Base-by-base conservation (phyloP, 1,140 invertebrate genomes). In the Brachionus rotundiformis region DNA sequence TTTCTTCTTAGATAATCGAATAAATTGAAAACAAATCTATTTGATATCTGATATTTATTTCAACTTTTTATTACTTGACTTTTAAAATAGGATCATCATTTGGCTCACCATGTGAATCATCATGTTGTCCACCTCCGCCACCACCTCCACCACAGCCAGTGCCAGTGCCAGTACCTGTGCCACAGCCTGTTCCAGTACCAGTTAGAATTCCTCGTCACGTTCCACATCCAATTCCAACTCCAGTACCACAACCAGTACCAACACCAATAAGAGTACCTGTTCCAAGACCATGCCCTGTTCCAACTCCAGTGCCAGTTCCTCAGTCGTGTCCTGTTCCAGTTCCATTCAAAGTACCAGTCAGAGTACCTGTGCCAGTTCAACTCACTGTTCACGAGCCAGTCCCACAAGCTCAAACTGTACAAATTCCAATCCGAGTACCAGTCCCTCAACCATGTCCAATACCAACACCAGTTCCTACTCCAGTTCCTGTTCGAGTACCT, bases 101-200 rank as follows among this genome's bases (percentile, higher is more conserved):
- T 63, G 61, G 25, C 23, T 63, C 61, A 31, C 23, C 29, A 29
- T 29, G 61, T 63, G 29, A 5, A 36, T n/a, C 29, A 36, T 71
- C 33, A 19, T 33, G 65, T 19, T 33, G 33, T 71, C 16, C 65
- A 71, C 29, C 65, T 13, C 29, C 59, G 1, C 19, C 29, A 19
- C 29, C 33, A 7, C 33, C 63, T n/a, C 27, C 65, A 16, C 65
- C 65, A 41, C 11, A 33, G 7, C 29, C 33, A 23, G 65, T 71
- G 8, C 65, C 65, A 71, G 65, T 71, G 19, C 65, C 65, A 71
- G 65, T 71, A 39, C 65, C 65, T 7, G 33, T 39, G 3, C 65
- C 29, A 36, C 29, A 36, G 2, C 29, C 29, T 3, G 31, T 39
- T 16, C 65, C 65, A 41, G 65, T 71, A 5, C 65, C 65, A 16